Percentiles rank a stretch among this genome's conserved stretches.
phyloP scores from a whole-genome alignment of 2,797 vertebrate genomes.

The Telmatherina bonti region DNA sequence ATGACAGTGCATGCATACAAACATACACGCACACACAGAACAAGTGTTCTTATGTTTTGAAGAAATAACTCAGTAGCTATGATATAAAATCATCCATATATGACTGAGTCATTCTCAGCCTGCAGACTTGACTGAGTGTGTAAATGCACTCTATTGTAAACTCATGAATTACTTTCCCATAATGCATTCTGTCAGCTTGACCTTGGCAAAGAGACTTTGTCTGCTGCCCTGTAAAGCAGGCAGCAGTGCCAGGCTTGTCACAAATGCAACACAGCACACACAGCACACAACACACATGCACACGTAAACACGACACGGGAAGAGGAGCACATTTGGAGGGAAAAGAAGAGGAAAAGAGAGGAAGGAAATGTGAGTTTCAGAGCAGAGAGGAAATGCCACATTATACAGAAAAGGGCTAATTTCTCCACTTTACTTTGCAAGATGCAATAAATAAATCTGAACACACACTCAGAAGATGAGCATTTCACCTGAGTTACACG shows the following conservation, averaged over 20 bases:
- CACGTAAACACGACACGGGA: slow-evolving; percentile 8
- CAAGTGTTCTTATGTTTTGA: slow-evolving; percentile 41
- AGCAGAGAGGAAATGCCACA: not conserved
- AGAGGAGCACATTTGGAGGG: slow-evolving; percentile 1
- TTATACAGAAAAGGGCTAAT: not conserved
- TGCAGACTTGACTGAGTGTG: slow-evolving; percentile 40
- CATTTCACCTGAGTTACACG: not conserved
- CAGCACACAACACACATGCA: slow-evolving; percentile 11
- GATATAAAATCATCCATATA: slow-evolving; percentile 56
- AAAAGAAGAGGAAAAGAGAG: not conserved
- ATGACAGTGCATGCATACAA: not conserved
- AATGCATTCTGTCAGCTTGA: slow-evolving; percentile 75
- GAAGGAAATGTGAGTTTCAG: not conserved
- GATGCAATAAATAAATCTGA: not conserved
- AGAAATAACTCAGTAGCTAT: slow-evolving; percentile 50
- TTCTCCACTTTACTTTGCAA: not conserved
- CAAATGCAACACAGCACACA: slow-evolving; percentile 36
- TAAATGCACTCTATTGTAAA: slow-evolving; percentile 74
- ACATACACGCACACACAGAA: slow-evolving; percentile 7
- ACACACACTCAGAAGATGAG: not conserved
- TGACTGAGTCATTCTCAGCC: slow-evolving; percentile 54
- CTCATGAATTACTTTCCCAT: slow-evolving; percentile 72
- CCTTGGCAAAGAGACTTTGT: slow-evolving; percentile 69
- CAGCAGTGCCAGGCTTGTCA: slow-evolving; percentile 52
- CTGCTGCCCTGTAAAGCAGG: slow-evolving; percentile 60